These are phyloP conservation scores for Oligia latruncula DNA, from an alignment of 2,888 invertebrate genomes.

Conservation along the genomic window DNA sequence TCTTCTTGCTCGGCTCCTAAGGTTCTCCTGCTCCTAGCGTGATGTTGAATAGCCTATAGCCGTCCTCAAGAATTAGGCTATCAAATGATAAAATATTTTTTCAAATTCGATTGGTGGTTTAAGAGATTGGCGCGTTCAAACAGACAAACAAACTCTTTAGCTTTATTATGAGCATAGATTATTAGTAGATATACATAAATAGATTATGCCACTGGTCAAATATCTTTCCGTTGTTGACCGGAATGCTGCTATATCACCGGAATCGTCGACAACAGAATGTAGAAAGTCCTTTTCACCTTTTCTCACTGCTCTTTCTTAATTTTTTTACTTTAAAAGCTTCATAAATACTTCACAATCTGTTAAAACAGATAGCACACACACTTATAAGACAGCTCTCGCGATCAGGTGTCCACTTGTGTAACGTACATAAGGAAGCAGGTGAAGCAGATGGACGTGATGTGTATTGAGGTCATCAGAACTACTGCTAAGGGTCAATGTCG, in stretches of 20 bases:
- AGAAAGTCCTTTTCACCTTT: slow-evolving; percentile 11
- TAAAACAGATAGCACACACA: slow-evolving; percentile 15
- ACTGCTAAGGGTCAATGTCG: slow-evolving; percentile 51
- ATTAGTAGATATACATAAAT: no score
- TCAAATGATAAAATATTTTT: neutral
- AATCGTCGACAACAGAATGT: neutral
- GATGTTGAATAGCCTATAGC: no score
- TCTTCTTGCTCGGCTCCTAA: no score
- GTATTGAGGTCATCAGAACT: slow-evolving; percentile 47
- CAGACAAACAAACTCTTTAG: no score
- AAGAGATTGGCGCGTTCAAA: no score
- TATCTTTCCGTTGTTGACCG: neutral
- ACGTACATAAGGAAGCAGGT: slow-evolving; percentile 56
- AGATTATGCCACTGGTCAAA: neutral
- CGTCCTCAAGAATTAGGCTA: neutral
- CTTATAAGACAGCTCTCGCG: slow-evolving; percentile 9
- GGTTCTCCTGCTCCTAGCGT: no score
- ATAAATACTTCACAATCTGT: slow-evolving; percentile 26
- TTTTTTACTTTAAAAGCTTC: slow-evolving; percentile 10
- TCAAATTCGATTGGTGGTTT: neutral
- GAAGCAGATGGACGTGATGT: slow-evolving; percentile 53
- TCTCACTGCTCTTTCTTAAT: slow-evolving; percentile 6
- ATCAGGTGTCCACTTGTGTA: slow-evolving; percentile 49
- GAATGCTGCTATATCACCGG: neutral
- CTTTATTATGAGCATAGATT: no score